These are phyloP conservation scores for Liasis olivaceus DNA, from an alignment of 2,797 vertebrate genomes.

Conservation along the genomic window DNA sequence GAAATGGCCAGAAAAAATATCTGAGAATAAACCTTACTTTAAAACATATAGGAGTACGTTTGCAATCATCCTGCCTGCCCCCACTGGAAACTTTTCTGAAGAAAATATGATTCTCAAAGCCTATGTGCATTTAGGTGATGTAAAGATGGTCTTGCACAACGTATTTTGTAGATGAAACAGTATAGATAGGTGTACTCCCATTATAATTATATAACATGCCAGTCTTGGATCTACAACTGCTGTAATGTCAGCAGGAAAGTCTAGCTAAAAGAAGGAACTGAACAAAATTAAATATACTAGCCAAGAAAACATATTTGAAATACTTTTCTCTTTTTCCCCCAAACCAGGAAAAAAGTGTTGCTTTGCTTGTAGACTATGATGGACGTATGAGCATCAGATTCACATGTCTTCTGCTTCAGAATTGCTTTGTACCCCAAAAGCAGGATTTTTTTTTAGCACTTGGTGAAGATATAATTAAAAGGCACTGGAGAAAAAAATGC, in stretches of 20 bases:
- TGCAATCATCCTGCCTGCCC: too few relatives aligned
- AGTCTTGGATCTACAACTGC: not conserved
- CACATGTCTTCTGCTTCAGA: not conserved
- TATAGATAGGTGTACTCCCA: not conserved
- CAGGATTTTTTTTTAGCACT: not conserved
- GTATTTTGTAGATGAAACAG: not conserved
- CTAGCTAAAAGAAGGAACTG: not conserved
- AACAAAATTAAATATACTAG: not conserved
- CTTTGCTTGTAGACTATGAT: not conserved
- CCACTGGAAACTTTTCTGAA: not conserved
- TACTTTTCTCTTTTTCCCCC: not conserved
- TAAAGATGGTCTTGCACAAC: not conserved
- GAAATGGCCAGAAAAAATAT: not conserved
- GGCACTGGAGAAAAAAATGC: not conserved
- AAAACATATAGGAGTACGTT: not conserved
- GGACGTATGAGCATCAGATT: not conserved
- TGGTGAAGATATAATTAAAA: not conserved
- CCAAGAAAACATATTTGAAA: not conserved
- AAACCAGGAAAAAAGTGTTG: not conserved
- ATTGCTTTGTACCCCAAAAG: not conserved
- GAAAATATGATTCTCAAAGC: not conserved
- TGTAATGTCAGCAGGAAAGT: not conserved
- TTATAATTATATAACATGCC: not conserved
- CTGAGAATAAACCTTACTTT: not conserved
- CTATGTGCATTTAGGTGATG: not conserved